Percentiles rank a stretch among this genome's conserved stretches.
Evolutionary conservation across 2,113 vertebrate genomes (phyloP).

Genomic region (Perca schrenkii): DNA sequence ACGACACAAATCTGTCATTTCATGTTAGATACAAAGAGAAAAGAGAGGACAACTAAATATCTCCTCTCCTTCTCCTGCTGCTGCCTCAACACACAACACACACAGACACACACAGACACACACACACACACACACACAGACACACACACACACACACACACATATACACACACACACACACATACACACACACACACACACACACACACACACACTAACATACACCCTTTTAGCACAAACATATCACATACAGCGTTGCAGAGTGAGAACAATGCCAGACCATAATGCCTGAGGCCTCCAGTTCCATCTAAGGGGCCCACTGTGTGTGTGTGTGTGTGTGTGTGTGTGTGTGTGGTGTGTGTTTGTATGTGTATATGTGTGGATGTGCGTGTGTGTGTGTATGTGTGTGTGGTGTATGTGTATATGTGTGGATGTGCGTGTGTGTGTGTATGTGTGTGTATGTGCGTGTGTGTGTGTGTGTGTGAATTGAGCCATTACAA

Average conservation of each 20-base stretch:
- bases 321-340: slow-evolving; percentile 32
- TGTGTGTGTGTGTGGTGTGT: slow-evolving; percentile 23
- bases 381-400: too few relatives aligned
- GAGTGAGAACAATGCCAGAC: slow-evolving; percentile 57
- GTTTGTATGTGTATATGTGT: not conserved
- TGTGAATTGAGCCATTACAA: slow-evolving; percentile 11
- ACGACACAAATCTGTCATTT: slow-evolving; percentile 72
- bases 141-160: slow-evolving; percentile 18
- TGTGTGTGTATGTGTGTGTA: slow-evolving; percentile 23
- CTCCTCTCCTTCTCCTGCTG: not conserved
- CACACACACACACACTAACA: slow-evolving; percentile 33
- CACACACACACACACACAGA: slow-evolving; percentile 35
- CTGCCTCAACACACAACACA: slow-evolving; percentile 16
- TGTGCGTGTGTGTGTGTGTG: slow-evolving; percentile 9
- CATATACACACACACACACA: slow-evolving; percentile 33
- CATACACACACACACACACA: slow-evolving; percentile 27
- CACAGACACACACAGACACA: slow-evolving; percentile 23
- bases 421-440: slow-evolving; percentile 22
- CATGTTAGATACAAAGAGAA: slow-evolving; percentile 56
- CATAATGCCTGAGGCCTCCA: slow-evolving; percentile 59
- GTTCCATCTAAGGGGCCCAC: slow-evolving; percentile 24
- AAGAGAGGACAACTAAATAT: slow-evolving; percentile 25
- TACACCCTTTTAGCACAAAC: slow-evolving; percentile 63
- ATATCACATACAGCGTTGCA: slow-evolving; percentile 35
- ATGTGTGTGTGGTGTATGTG: slow-evolving; percentile 17